These are phyloP conservation scores for Andrena trimmerana DNA, from an alignment of 2,888 invertebrate species.

Conservation along the genomic window DNA sequence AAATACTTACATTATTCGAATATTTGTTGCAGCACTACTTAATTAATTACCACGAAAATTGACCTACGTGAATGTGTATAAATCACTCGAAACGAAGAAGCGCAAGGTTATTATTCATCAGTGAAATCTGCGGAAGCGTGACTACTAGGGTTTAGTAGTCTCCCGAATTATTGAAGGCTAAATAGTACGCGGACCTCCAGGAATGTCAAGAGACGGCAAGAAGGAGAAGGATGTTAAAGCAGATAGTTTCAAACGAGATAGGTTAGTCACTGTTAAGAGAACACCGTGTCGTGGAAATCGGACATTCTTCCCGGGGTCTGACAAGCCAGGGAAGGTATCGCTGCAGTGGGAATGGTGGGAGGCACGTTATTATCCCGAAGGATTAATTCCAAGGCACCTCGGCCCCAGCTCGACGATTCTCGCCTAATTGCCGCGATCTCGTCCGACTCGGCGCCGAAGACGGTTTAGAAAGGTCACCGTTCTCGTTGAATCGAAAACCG, in stretches of 20 bases:
- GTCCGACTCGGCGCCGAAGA: slow-evolving; percentile 40
- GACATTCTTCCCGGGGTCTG: not conserved
- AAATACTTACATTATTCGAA: too few relatives aligned
- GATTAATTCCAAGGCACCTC: slow-evolving; percentile 74
- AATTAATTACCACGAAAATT: too few relatives aligned
- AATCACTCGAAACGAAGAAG: not conserved
- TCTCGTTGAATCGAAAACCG: slow-evolving; percentile 5
- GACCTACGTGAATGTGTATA: not conserved
- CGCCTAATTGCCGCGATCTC: slow-evolving; percentile 74
- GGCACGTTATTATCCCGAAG: slow-evolving; percentile 72
- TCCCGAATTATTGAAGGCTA: not conserved
- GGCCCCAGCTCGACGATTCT: slow-evolving; percentile 65
- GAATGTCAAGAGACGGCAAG: slow-evolving; percentile 16
- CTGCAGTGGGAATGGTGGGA: slow-evolving; percentile 56
- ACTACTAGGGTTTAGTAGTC: not conserved
- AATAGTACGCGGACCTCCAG: not conserved
- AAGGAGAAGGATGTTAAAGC: not conserved
- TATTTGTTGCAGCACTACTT: too few relatives aligned
- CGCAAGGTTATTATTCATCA: slow-evolving; percentile 6
- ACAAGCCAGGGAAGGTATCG: slow-evolving; percentile 26
- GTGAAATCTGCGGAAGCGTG: not conserved
- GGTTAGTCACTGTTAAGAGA: slow-evolving; percentile 25
- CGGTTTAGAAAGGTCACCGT: not conserved
- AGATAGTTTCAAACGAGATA: not conserved
- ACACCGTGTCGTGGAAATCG: not conserved